Evolutionary conservation across 2,888 invertebrate species (phyloP), one percentile per base, ranked within the genome.

Genomic region (Agrochola lota): DNA sequence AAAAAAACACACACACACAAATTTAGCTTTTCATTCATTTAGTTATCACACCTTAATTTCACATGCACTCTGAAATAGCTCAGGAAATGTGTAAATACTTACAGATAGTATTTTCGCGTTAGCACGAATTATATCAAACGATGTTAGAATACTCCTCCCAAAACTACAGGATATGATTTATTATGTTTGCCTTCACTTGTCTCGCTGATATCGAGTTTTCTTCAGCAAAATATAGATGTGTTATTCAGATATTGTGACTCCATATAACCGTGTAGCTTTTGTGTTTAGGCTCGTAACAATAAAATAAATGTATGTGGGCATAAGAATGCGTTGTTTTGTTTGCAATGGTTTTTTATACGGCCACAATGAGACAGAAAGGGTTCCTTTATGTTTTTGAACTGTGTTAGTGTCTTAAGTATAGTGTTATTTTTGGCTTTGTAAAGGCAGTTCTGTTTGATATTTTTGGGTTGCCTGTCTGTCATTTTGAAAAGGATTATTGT

Each of bases 81-180:
- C 12, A 52, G 20, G n/a, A 26, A 46, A 68, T 57, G 1, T 49
- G 9, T 40, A 68, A 74, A 64, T n/a, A 35, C 17, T 17, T 35
- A 11, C 46, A 23, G 20, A 64, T 73, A 68, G 52, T 35, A 43
- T 23, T 46, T 71, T 64, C 12, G n/a, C 15, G 35, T 43, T 40
- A 43, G 62, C 57, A 5, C 23, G 15, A 40, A 4, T 35, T 80
- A 74, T 88, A 85, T 89, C 89, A 86, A 89, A 63, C 46, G 81
- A 49, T 83, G 77, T 76, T 77, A 89, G 87, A 91, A 91, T 91
- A 91, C 77, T 80, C 74, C 81, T 20, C 80, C 77, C 80, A 85
- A 83, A 78, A 87, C 87, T 88, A 85, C 71, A 78, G 64, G 76
- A 89, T 88, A 90, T 93, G 93, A 94, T 94, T 93, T 93, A 93